Percentiles rank a stretch among this genome's conserved stretches.
Evolutionary conservation across 1,140 invertebrate genomes (phyloP).

Genomic region (Semibalanus balanoides): DNA sequence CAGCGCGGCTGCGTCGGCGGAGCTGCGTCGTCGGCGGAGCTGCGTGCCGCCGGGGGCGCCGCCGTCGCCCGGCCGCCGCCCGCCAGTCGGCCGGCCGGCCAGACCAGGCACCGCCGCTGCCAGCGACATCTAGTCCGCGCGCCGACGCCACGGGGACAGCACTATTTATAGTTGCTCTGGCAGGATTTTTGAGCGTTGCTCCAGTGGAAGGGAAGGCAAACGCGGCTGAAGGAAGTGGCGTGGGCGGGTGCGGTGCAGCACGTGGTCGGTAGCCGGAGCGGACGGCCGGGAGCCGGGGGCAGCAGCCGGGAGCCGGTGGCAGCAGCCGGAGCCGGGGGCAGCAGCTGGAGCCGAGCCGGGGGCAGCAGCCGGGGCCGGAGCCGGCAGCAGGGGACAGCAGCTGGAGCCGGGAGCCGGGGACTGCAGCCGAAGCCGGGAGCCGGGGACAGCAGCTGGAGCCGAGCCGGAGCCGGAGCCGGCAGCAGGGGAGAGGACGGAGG

Average conservation of each 20-base stretch:
- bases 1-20: background rate
- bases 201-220: background rate
- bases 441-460: too few relatives aligned
- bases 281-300: background rate
- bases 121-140: background rate
- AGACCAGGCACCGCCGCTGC: background rate
- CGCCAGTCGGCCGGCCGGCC: too few relatives aligned
- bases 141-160: background rate
- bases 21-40: too few relatives aligned
- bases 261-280: background rate
- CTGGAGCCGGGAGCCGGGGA: too few relatives aligned
- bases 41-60: too few relatives aligned
- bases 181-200: background rate
- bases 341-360: too few relatives aligned
- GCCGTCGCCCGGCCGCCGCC: too few relatives aligned
- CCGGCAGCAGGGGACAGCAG: background rate
- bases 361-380: background rate
- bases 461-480: background rate
- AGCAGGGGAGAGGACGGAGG: background rate
- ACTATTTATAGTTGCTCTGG: background rate
- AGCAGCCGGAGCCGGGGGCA: too few relatives aligned
- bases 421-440: too few relatives aligned
- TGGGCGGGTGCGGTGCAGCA: background rate
- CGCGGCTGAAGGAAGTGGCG: background rate
- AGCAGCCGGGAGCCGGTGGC: too few relatives aligned